Evolutionary conservation across 1,140 invertebrate genomes (phyloP).

Genomic region (Ceratina australensis): DNA sequence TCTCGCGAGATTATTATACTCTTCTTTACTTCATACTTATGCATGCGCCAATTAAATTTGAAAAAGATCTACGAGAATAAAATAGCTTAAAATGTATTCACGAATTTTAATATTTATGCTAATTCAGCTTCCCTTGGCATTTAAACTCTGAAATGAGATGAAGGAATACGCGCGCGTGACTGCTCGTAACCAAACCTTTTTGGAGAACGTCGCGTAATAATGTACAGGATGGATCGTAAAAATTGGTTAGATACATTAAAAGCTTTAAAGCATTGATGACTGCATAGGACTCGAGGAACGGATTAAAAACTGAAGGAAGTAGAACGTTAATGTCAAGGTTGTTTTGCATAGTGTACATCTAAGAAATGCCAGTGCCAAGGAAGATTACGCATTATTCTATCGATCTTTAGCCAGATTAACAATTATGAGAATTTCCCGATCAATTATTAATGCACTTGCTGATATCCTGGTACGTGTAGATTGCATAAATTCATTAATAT

Average conservation of each 20-base stretch:
- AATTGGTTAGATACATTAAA: background rate
- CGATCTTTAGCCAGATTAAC: conserved; percentile 47
- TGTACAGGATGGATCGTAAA: background rate
- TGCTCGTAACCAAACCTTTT: background rate
- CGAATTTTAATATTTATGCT: conserved; percentile 4
- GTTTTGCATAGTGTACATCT: conserved; percentile 42
- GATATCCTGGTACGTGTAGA: conserved; percentile 21
- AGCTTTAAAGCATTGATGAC: background rate
- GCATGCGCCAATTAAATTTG: no score
- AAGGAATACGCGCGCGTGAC: background rate
- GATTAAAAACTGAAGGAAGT: conserved; percentile 41
- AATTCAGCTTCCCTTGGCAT: background rate
- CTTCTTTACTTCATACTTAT: no score
- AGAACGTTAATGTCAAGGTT: conserved; percentile 56
- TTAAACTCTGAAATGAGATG: background rate
- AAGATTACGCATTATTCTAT: conserved; percentile 44
- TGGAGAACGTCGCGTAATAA: background rate
- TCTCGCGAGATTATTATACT: no score
- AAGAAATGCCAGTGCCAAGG: conserved; percentile 60
- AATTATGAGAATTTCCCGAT: conserved; percentile 44
- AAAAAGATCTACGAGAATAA: no score
- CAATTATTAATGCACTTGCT: conserved; percentile 30
- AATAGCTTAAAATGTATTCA: background rate
- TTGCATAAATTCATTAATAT: background rate
- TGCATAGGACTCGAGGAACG: background rate